Conservation (phyloP, 2,888 invertebrate genomes). For the Plebejus argus region DNA sequence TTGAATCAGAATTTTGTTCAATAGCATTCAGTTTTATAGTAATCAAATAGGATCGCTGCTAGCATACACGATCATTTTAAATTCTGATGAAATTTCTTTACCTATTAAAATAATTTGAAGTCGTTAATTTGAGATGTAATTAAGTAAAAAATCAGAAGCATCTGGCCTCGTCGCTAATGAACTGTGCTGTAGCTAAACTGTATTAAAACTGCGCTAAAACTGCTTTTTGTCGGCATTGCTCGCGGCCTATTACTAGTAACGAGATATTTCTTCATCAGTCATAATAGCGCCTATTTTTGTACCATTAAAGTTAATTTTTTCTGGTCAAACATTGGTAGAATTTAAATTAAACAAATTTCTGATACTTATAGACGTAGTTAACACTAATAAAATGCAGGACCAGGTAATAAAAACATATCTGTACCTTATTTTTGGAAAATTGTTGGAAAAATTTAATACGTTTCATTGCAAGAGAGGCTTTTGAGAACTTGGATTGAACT, state of each 20-base stretch:
- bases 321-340: not conserved
- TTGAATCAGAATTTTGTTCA: too few species aligned
- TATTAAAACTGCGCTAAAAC: conserved; percentile 18
- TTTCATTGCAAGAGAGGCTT: too few species aligned
- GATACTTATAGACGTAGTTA: too few species aligned
- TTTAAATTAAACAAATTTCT: not conserved
- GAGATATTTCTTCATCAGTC: conserved; percentile 25
- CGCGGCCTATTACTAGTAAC: conserved; percentile 15
- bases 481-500: too few species aligned
- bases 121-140: conserved; percentile 5
- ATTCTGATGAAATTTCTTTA: not conserved
- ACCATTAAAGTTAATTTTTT: not conserved
- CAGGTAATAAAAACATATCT: too few species aligned
- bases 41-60: too few species aligned
- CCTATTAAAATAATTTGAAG: not conserved
- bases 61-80: not conserved
- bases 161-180: conserved; percentile 5
- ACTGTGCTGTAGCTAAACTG: not conserved
- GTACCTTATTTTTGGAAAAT: too few species aligned
- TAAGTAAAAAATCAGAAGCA: conserved; percentile 25
- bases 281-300: not conserved
- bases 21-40: too few species aligned
- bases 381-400: too few species aligned
- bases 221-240: conserved; percentile 23
- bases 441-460: too few species aligned